Conservation (phyloP, 2,888 invertebrate species). For the Ichneumoninae sp. region DNA sequence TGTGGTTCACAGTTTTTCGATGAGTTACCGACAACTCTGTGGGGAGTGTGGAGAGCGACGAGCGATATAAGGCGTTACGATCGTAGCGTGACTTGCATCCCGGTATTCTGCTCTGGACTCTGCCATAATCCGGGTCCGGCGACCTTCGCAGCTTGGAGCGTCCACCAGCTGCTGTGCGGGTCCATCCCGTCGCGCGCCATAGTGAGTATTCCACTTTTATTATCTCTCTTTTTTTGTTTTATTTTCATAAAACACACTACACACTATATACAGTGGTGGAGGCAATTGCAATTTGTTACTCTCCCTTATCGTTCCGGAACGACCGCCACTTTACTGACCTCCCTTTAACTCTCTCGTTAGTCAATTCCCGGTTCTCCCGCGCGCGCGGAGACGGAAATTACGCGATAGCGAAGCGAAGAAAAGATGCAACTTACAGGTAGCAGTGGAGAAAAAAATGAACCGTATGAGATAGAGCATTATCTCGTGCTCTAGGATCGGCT, state of each 20-base stretch:
- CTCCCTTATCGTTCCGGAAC: conserved; percentile 63
- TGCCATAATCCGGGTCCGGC: conserved; percentile 60
- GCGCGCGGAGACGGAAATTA: conserved; percentile 51
- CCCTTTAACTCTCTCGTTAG: conserved; percentile 58
- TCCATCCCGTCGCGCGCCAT: conserved; percentile 61
- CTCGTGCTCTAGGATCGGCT: conserved; percentile 2
- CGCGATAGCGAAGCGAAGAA: conserved; percentile 37
- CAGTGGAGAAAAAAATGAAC: conserved; percentile 41
- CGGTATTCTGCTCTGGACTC: conserved; percentile 25
- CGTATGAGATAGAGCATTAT: conserved; percentile 35
- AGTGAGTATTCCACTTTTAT: conserved; percentile 39
- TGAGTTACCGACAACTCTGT: conserved; percentile 24
- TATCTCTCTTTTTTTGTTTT: conserved; percentile 32
- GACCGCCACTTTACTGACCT: conserved; percentile 59
- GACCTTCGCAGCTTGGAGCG: conserved; percentile 64
- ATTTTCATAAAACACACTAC: conserved; percentile 11
- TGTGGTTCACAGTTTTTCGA: conserved; percentile 36
- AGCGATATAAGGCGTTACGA: conserved; percentile 53
- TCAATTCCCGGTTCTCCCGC: conserved; percentile 56
- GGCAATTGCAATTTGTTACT: conserved; percentile 68
- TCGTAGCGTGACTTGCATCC: conserved; percentile 64
- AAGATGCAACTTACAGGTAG: conserved; percentile 49
- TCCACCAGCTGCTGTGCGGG: conserved; percentile 69
- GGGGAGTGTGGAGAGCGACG: background rate
- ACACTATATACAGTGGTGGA: conserved; percentile 26